phyloP scores from a whole-genome alignment of 1,140 invertebrate genomes.

The Drosophila littoralis region DNA sequence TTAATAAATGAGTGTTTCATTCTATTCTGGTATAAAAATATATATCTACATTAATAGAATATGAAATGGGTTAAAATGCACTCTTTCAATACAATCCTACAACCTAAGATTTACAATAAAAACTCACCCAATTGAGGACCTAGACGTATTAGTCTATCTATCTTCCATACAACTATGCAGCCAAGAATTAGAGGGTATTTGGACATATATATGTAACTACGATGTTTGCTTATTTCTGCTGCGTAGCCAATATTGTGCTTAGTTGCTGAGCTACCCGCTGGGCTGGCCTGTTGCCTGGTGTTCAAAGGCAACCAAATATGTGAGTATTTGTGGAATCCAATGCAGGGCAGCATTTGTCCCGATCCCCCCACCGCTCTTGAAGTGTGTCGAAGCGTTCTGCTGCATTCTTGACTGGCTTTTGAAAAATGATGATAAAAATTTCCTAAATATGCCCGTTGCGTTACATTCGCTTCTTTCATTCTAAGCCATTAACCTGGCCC shows the following conservation, averaged over 20 bases:
- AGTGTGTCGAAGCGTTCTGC: slow-evolving; percentile 12
- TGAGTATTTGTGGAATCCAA: slow-evolving; percentile 36
- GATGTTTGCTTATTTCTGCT: slow-evolving; percentile 1
- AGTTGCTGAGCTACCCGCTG: slow-evolving; percentile 1
- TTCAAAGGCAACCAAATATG: slow-evolving; percentile 26
- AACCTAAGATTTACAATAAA: not conserved
- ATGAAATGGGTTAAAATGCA: no score
- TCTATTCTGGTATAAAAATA: no score
- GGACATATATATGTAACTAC: not conserved
- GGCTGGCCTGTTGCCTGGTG: slow-evolving; percentile 3
- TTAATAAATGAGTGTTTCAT: no score
- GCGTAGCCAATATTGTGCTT: slow-evolving; percentile 31
- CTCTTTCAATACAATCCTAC: no score
- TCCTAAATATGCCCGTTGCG: slow-evolving; percentile 75
- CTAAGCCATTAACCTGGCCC: slow-evolving; percentile 72
- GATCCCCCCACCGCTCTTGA: not conserved
- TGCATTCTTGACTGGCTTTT: slow-evolving; percentile 50
- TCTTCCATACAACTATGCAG: not conserved
- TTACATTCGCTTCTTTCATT: slow-evolving; percentile 68
- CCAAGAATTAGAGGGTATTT: slow-evolving; percentile 26
- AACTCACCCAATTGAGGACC: not conserved
- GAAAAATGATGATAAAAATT: slow-evolving; percentile 79
- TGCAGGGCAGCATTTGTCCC: slow-evolving; percentile 1
- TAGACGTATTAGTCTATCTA: not conserved
- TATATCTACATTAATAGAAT: no score